phyloP scores from a whole-genome alignment of 2,888 invertebrate genomes.

The Pinctada fucata region DNA sequence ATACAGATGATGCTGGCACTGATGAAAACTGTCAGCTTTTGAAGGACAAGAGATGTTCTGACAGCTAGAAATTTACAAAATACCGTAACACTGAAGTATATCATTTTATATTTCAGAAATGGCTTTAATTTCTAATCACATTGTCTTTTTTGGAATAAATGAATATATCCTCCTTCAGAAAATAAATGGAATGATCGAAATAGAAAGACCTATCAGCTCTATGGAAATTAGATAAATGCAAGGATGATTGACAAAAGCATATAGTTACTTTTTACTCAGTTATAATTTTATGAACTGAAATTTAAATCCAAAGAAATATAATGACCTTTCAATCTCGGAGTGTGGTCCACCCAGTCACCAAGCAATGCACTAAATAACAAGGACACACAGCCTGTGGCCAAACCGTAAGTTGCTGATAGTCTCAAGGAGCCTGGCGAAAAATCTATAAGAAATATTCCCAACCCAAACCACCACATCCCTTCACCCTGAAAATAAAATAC shows the following conservation, averaged over 20 bases:
- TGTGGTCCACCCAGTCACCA: conserved; percentile 79
- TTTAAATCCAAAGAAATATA: neutral
- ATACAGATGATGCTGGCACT: conserved; percentile 75
- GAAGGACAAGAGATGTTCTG: conserved; percentile 74
- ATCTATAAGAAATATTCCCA: conserved; percentile 78
- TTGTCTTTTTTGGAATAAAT: too few species aligned
- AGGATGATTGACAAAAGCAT: neutral
- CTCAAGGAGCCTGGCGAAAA: conserved; percentile 74
- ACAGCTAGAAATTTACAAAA: conserved; percentile 71
- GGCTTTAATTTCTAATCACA: too few species aligned
- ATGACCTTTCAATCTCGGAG: conserved; percentile 76
- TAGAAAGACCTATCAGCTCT: conserved; percentile 1
- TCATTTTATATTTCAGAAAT: too few species aligned
- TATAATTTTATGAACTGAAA: neutral
- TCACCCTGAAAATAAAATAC: conserved; percentile 75
- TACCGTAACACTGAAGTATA: too few species aligned
- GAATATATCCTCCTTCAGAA: too few species aligned
- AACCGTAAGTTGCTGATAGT: conserved; percentile 78
- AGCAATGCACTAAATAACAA: conserved; percentile 78
- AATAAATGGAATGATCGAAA: conserved; percentile 12
- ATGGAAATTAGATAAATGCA: neutral
- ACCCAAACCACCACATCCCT: conserved; percentile 80
- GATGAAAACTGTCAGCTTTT: conserved; percentile 76
- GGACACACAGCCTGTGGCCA: conserved; percentile 74
- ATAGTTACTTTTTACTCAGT: neutral